phyloP scores from a whole-genome alignment of 2,888 invertebrate genomes.

The Cheilosia vulpina region DNA sequence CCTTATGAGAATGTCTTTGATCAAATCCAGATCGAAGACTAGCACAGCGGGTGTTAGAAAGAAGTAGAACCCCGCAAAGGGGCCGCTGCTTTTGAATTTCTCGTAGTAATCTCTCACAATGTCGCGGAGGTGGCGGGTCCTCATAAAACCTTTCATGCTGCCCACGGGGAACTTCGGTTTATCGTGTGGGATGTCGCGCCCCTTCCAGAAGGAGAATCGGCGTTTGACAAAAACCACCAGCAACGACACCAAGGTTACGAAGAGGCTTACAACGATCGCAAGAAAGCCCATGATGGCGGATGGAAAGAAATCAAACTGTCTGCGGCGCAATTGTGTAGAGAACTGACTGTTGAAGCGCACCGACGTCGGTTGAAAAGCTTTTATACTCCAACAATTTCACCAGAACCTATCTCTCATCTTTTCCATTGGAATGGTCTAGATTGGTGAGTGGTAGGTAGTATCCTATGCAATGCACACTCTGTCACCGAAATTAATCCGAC shows the following conservation, averaged over 20 bases:
- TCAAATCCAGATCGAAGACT: conserved; percentile 80
- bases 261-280: background rate
- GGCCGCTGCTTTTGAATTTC: conserved; percentile 78
- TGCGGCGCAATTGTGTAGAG: background rate
- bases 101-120: conserved; percentile 78
- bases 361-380: no score
- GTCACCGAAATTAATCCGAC: no score
- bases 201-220: conserved; percentile 75
- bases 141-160: conserved; percentile 77
- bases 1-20: conserved; percentile 79
- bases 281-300: background rate
- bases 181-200: conserved; percentile 79
- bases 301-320: background rate
- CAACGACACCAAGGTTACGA: background rate
- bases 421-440: no score
- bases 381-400: no score
- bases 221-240: background rate
- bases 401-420: no score
- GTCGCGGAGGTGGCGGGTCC: conserved; percentile 76
- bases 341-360: no score
- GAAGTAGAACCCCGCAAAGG: conserved; percentile 80
- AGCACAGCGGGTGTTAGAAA: conserved; percentile 79
- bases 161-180: conserved; percentile 78
- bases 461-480: no score
- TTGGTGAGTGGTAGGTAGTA: no score